Percentiles rank a stretch among this genome's conserved stretches.
Evolutionary conservation across 2,113 vertebrate species (phyloP).

Genomic region (Felis catus): F.catus_Fca126_mat1.0 CM031411.1:118878001-118878500

Average conservation of each 20-base stretch:
- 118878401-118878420: background rate
- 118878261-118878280: background rate
- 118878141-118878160: background rate
- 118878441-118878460: background rate
- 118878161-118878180: background rate
- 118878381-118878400: background rate
- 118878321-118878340: background rate
- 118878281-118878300: background rate
- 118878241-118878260: background rate
- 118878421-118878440: background rate
- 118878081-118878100: no score
- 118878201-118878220: background rate
- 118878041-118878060: no score
- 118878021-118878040: no score
- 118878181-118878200: background rate
- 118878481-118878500: background rate
- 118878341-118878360: background rate
- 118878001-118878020: no score
- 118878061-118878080: no score
- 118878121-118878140: background rate
- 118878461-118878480: background rate
- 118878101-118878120: background rate
- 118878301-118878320: background rate
- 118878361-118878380: background rate
- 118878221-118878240: background rate